Percentiles rank a stretch among this genome's conserved stretches.
Conservation (phyloP, 2,113 vertebrate species). For the Falcunculus frontatus region DNA sequence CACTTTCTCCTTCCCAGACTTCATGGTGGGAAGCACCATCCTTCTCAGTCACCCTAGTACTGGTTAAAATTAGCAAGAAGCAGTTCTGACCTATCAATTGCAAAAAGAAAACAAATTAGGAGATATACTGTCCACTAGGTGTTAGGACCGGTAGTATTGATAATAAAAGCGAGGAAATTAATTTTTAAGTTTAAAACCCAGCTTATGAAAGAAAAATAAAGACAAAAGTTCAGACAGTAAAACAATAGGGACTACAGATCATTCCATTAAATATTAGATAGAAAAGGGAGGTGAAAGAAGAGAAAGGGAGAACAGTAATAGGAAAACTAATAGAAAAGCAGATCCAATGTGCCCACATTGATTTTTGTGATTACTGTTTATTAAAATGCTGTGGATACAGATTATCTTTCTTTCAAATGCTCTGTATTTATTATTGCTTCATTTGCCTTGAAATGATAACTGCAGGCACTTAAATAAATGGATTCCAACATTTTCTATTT, state of each 20-base stretch:
- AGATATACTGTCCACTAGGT: neutral
- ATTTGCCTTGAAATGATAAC: constrained; percentile 52
- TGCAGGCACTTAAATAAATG: constrained; percentile 56
- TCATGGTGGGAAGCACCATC: neutral
- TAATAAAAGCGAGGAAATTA: neutral
- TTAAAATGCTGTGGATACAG: constrained; percentile 23
- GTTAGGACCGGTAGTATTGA: neutral
- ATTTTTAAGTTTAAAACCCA: neutral
- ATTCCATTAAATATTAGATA: neutral
- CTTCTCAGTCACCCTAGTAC: neutral
- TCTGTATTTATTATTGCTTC: constrained; percentile 57
- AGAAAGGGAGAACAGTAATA: constrained; percentile 29
- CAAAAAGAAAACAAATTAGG: constrained; percentile 14
- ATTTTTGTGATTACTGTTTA: constrained; percentile 59
- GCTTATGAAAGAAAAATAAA: constrained; percentile 44
- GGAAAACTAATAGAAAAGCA: constrained; percentile 37
- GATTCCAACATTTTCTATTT: constrained; percentile 20
- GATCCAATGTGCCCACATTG: constrained; percentile 3
- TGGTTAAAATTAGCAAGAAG: constrained; percentile 10
- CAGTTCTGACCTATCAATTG: neutral
- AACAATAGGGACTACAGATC: neutral
- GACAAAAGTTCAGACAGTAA: neutral
- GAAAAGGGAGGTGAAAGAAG: neutral
- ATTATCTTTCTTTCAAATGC: constrained; percentile 62
- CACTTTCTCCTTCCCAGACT: neutral